A percentile compares a stretch with the other conserved stretches of the same genome.
Evolutionary conservation across 2,888 invertebrate species (phyloP).

Genomic region (Sminthurides aquaticus): DNA sequence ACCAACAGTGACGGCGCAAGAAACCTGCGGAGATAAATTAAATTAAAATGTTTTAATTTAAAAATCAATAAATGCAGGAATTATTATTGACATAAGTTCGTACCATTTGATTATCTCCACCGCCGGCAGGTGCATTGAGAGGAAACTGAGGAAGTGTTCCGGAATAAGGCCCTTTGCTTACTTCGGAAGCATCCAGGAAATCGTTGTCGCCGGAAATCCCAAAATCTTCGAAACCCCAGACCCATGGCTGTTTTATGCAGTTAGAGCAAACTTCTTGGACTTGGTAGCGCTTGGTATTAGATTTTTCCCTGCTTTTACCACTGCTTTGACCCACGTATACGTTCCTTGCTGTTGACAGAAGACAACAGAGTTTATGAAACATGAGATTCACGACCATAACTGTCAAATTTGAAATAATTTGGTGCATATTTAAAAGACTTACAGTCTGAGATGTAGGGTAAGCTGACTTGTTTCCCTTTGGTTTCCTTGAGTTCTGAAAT

Average conservation of each 20-base stretch:
- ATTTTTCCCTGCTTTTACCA: not conserved
- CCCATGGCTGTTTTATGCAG: not conserved
- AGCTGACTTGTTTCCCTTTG: not conserved
- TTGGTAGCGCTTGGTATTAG: too few relatives aligned
- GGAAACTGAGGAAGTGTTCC: not conserved
- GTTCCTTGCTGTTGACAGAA: conserved; percentile 2
- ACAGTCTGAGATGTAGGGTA: conserved; percentile 20
- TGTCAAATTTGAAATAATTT: too few relatives aligned
- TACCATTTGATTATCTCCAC: not conserved
- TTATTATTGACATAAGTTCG: too few relatives aligned
- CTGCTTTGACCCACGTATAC: conserved; percentile 13
- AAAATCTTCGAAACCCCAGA: not conserved
- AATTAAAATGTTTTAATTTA: too few relatives aligned
- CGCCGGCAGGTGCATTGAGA: not conserved
- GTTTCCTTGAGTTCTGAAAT: conserved; percentile 10
- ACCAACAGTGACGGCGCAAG: conserved; percentile 14
- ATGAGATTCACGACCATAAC: not conserved
- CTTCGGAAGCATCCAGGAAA: not conserved
- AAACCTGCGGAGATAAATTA: conserved; percentile 6
- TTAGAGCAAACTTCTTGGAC: conserved; percentile 4
- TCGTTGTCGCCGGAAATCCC: not conserved
- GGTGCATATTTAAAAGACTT: not conserved
- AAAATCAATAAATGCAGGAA: too few relatives aligned
- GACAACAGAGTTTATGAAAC: not conserved
- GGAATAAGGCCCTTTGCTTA: not conserved